Evolutionary conservation across 2,888 invertebrate genomes (phyloP), one percentile per base, ranked within the genome.

Genomic region (Caenorhabditis doughertyi): DNA sequence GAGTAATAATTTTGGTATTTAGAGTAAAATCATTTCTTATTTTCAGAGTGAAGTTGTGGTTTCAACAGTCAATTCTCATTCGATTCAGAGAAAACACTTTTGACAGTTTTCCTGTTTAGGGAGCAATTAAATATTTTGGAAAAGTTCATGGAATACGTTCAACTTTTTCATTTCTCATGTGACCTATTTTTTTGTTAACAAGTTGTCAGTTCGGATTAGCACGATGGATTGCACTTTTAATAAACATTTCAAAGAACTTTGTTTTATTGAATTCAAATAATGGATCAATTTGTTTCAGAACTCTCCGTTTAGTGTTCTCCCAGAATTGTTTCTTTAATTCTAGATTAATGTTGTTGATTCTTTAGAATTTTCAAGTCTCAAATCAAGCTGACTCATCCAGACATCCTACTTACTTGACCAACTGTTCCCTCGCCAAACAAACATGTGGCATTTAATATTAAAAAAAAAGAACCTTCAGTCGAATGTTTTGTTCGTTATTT

Each of bases 31-130:
- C 3, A 23, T 11, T 18, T 67, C 18, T 35, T 3, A n/a, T 16
- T 58, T 76, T 60, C 76, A 76, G 76, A 76, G 68, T 29, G 67
- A 60, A 16, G 32, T 51, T 0, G 39, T 53, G n/a, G 67, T 76
- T 9, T 67, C 76, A 2, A 68, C 76, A 27, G 11, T 76, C 49
- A 67, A 53, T 18, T 76, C 76, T 1, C 67, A 35, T 3, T 56
- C 76, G 23, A 25, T 18, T 25, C 67, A 53, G 16, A 47, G 49
- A 9, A 47, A 32, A 23, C n/a, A 27, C 8, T 29, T 49, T 16
- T 72, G 72, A 71, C 58, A 35, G 23, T 23, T 44, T 62, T 64
- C 49, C 42, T n/a, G 60, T 58, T 58, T 58, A 39, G 44, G 21
- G 18, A 7, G 7, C 60, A 42, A 60, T 60, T 60, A 27, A 60